Conservation (phyloP, 2,113 vertebrate species). For the Heterocephalus glaber region DNA sequence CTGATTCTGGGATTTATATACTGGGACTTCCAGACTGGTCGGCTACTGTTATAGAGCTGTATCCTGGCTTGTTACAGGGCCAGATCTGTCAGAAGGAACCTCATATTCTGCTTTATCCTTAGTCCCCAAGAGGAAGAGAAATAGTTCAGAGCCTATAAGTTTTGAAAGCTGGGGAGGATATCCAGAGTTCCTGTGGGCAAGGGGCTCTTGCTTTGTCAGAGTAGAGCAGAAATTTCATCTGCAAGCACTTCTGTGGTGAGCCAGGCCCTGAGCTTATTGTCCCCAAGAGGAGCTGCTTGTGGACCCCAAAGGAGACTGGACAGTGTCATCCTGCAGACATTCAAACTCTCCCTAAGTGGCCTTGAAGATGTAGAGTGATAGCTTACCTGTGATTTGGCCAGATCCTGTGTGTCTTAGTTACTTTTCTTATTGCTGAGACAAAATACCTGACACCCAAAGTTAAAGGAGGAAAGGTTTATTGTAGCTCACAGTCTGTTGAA, state of each 20-base stretch:
- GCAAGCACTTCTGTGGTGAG: not conserved
- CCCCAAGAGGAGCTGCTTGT: not conserved
- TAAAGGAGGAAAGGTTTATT: not conserved
- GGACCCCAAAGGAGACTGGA: not conserved
- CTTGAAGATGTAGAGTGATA: conserved; percentile 33
- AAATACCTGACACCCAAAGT: not conserved
- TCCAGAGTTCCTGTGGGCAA: not conserved
- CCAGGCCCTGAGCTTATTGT: not conserved
- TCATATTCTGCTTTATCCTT: not conserved
- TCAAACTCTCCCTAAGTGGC: conserved; percentile 19
- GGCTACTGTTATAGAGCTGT: not conserved
- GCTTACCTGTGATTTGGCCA: not conserved
- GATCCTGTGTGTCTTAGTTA: not conserved
- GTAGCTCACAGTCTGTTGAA: not conserved
- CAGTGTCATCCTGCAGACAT: not conserved
- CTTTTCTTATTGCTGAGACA: not conserved
- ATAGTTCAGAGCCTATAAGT: not conserved
- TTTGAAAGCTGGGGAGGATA: not conserved
- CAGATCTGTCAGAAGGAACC: not conserved
- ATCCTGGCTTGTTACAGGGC: not conserved
- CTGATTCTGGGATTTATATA: not conserved
- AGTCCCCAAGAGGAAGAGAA: not conserved
- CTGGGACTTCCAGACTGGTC: not conserved
- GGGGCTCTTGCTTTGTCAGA: not conserved
- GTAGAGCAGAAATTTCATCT: not conserved